phyloP scores from a whole-genome alignment of 2,113 vertebrate species.

The Phoenicopterus ruber region DNA sequence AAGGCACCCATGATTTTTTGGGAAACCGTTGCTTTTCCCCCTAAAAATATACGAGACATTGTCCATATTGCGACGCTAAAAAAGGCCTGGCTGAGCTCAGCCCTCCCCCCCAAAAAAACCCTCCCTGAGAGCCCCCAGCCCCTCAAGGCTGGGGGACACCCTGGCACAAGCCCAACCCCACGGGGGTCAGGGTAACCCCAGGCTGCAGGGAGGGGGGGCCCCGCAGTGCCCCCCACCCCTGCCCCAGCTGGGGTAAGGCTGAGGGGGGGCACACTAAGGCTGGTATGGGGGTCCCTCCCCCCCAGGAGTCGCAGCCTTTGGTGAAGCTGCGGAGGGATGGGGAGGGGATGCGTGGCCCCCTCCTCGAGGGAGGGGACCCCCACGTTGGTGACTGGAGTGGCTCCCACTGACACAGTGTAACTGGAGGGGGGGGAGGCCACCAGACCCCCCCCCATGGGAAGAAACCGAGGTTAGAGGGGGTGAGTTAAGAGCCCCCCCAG shows the following conservation, averaged over 20 bases:
- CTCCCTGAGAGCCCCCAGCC: slow-evolving; percentile 18
- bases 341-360: fast-evolving
- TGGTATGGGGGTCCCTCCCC: neutral
- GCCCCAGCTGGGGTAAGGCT: neutral
- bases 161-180: slow-evolving; percentile 7
- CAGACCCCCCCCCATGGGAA: neutral
- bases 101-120: neutral
- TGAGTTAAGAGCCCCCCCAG: neutral
- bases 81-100: neutral
- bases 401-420: neutral
- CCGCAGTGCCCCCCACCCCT: neutral
- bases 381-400: neutral
- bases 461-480: neutral
- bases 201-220: neutral
- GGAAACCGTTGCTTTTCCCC: slow-evolving; percentile 24
- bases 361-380: fast-evolving
- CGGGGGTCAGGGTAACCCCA: neutral
- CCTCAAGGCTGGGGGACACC: neutral
- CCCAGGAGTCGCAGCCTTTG: neutral
- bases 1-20: slow-evolving; percentile 30
- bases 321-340: neutral
- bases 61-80: neutral
- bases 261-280: neutral
- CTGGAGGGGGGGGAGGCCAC: neutral
- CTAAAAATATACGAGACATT: neutral